Conservation (phyloP, 2,113 vertebrate species). For the Nannospalax galili region DNA sequence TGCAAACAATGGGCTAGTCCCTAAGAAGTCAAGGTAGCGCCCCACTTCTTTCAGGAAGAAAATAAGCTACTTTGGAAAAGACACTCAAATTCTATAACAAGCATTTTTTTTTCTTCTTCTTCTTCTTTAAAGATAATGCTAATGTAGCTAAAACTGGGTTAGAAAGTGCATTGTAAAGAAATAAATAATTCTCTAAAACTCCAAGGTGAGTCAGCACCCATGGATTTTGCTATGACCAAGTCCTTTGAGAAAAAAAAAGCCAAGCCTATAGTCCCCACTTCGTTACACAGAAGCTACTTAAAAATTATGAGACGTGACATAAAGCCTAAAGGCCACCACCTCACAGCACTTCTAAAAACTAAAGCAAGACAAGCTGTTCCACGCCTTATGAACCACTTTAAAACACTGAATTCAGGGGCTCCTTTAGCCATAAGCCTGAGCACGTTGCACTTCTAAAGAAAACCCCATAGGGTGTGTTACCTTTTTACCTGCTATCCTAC, state of each 20-base stretch:
- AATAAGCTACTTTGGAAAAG: slow-evolving; percentile 62
- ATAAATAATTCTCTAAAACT: slow-evolving; percentile 84
- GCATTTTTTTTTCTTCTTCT: slow-evolving; percentile 69
- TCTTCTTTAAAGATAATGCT: slow-evolving; percentile 69
- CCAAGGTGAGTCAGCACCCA: slow-evolving; percentile 67
- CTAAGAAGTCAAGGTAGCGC: slow-evolving; percentile 72
- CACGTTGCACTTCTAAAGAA: slow-evolving; percentile 56
- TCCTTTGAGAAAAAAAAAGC: slow-evolving; percentile 56
- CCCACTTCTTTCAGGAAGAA: slow-evolving; percentile 65
- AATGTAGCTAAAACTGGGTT: slow-evolving; percentile 82
- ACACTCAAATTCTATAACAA: slow-evolving; percentile 77
- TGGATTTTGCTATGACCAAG: slow-evolving; percentile 64
- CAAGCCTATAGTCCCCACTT: slow-evolving; percentile 1
- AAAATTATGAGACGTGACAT: slow-evolving; percentile 54
- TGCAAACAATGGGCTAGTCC: slow-evolving; percentile 77
- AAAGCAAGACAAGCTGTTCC: neutral
- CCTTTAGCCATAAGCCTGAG: neutral
- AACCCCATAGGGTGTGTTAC: neutral
- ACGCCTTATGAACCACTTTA: neutral
- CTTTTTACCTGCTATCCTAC: slow-evolving; percentile 40
- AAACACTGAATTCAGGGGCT: too few species aligned
- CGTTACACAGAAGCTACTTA: slow-evolving; percentile 62
- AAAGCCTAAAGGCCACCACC: slow-evolving; percentile 50
- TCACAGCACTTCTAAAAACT: slow-evolving; percentile 56
- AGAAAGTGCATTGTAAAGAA: slow-evolving; percentile 84